A percentile compares a stretch with the other conserved stretches of the same genome.
These are phyloP conservation scores for Catalaphyllia jardinei DNA, from an alignment of 64 coral and sea anemone genomes.

Conservation along the genomic window DNA sequence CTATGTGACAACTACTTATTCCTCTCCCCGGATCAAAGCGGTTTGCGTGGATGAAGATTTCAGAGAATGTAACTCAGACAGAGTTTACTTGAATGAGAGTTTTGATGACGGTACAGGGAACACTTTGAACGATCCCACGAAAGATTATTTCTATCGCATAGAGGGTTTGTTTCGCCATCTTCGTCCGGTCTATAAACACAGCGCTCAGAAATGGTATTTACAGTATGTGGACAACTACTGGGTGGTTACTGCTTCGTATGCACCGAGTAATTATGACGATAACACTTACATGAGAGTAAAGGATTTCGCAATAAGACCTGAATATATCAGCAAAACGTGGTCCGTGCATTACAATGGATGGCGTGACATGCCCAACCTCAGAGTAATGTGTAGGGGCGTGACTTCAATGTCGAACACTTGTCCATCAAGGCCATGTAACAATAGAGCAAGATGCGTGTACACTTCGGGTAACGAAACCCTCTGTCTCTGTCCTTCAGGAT, in stretches of 20 bases:
- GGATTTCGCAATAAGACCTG: slow-evolving; percentile 73
- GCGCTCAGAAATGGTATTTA: slow-evolving; percentile 44
- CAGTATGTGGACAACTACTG: slow-evolving; percentile 61
- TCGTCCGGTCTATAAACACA: slow-evolving; percentile 72
- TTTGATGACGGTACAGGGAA: slow-evolving; percentile 14
- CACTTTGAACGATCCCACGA: slow-evolving; percentile 13
- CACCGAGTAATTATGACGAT: not conserved
- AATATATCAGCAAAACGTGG: slow-evolving; percentile 85
- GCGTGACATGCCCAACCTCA: not conserved
- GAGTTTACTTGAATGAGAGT: slow-evolving; percentile 59
- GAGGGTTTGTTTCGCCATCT: slow-evolving; percentile 49
- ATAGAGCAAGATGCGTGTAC: slow-evolving; percentile 41
- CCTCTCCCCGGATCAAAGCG: slow-evolving; percentile 38
- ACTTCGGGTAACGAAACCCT: slow-evolving; percentile 81
- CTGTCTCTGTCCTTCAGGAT: slow-evolving; percentile 51
- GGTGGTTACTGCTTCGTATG: slow-evolving; percentile 13
- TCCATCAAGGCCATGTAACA: slow-evolving; percentile 23
- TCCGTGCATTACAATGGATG: slow-evolving; percentile 37
- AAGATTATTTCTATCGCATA: slow-evolving; percentile 63
- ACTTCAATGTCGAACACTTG: slow-evolving; percentile 28
- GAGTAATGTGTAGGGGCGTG: slow-evolving; percentile 69
- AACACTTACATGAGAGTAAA: slow-evolving; percentile 9
- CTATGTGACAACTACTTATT: not conserved
- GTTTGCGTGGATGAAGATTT: slow-evolving; percentile 86
- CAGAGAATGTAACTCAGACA: slow-evolving; percentile 74